Conservation (phyloP, 2,113 vertebrate genomes). For the Nycticryphes semicollaris region DNA sequence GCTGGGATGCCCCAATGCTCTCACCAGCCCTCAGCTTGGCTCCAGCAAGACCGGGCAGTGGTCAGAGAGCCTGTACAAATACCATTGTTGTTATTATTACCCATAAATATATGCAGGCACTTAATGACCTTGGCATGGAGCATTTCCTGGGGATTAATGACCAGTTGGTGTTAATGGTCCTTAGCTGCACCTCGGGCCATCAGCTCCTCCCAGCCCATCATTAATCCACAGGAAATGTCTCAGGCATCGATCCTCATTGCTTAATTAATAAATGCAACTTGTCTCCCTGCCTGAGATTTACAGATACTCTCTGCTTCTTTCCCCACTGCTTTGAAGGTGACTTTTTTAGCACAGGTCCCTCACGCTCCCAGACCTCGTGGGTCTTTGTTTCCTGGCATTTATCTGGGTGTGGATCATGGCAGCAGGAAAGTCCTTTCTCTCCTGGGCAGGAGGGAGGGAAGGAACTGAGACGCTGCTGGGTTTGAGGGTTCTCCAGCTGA, state of each 20-base stretch:
- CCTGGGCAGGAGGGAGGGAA: neutral
- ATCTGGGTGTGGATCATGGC: neutral
- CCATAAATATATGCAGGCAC: conserved; percentile 55
- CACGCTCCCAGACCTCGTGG: neutral
- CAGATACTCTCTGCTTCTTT: conserved; percentile 12
- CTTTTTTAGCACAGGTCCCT: neutral
- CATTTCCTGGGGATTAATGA: conserved; percentile 79
- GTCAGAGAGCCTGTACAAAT: conserved; percentile 4
- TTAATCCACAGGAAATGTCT: conserved; percentile 81
- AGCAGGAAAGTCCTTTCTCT: neutral
- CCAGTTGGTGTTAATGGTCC: conserved; percentile 79
- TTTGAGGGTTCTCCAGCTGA: neutral
- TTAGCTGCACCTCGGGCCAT: conserved; percentile 77
- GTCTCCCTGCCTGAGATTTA: conserved; percentile 54
- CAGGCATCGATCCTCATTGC: conserved; percentile 75
- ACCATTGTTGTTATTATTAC: conserved; percentile 52
- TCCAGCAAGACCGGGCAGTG: neutral
- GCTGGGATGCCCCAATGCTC: neutral
- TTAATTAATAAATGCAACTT: conserved; percentile 76
- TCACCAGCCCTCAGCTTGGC: neutral
- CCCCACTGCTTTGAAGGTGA: conserved; percentile 35
- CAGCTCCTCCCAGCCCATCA: conserved; percentile 77
- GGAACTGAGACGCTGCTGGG: neutral
- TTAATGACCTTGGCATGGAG: conserved; percentile 76
- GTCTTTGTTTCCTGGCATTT: conserved; percentile 14